Conservation (phyloP, 2,888 invertebrate genomes). For the Drosophila parthenogenetica region DNA sequence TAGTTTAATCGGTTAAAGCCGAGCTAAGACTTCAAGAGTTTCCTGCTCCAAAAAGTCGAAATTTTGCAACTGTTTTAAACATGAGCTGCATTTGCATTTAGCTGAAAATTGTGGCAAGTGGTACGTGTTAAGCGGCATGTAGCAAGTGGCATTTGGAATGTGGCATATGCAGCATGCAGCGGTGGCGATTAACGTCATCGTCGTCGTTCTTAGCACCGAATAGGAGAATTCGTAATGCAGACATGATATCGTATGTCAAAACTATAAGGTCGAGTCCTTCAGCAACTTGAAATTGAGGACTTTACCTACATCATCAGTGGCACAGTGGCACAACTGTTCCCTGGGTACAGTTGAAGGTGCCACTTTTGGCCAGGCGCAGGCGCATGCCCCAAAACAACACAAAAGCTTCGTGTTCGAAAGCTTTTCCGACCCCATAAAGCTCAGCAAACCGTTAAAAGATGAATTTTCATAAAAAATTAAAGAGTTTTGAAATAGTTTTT, state of each 20-base stretch:
- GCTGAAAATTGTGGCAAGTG: conserved; percentile 21
- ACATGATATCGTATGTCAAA: conserved; percentile 66
- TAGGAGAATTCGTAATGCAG: conserved; percentile 39
- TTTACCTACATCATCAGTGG: conserved; percentile 72
- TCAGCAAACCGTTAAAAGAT: conserved; percentile 27
- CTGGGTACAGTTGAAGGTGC: conserved; percentile 39
- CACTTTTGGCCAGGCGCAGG: conserved; percentile 45
- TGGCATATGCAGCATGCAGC: background rate
- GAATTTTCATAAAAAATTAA: conserved; percentile 1
- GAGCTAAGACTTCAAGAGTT: too few relatives aligned
- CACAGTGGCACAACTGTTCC: conserved; percentile 19
- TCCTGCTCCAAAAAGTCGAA: background rate
- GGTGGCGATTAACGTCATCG: conserved; percentile 70
- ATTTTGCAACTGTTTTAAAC: conserved; percentile 13
- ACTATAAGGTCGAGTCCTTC: conserved; percentile 79
- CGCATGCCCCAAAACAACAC: conserved; percentile 12
- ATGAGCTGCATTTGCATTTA: conserved; percentile 28
- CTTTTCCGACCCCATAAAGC: conserved; percentile 7
- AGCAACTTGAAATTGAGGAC: conserved; percentile 69
- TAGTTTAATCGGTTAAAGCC: too few relatives aligned
- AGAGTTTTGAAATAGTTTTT: background rate
- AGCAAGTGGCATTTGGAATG: conserved; percentile 14
- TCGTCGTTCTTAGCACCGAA: conserved; percentile 19
- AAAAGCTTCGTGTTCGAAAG: conserved; percentile 37
- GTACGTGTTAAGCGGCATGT: conserved; percentile 1